Evolutionary conservation across 1,140 invertebrate species (phyloP), one percentile per base, ranked within the genome.

Genomic region (Paramacrobiotus metropolitanus): DNA sequence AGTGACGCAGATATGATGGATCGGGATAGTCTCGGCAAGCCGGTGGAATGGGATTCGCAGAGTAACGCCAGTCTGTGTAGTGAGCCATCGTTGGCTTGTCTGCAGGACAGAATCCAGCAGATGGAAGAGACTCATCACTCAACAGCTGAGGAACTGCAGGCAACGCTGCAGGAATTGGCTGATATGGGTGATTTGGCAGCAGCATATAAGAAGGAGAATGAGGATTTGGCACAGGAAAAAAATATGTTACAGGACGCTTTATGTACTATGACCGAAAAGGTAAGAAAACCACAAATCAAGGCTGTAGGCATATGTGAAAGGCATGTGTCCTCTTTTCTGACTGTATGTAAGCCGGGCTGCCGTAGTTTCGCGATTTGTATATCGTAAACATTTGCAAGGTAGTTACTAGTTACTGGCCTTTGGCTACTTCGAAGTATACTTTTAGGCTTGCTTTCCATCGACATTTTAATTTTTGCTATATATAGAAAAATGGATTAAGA

Each of bases 121-220:
- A 86, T 87, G 84, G 84, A 86, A 70, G 84, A 87, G 72, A 85
- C 82, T 21, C 83, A 86, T 68, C 84, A 62, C 66, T 83, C 83
- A 59, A 93, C 89, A n/a, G 90, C 86, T 70, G 89, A 94, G 74
- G 90, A 94, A 73, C 75, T 94, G 1, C 88, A 93, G 74, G 90
- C 89, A 0, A 93, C 89, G 0, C 76, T 93, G 44, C 88, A 91
- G 67, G 89, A 93, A 73, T 74, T 93, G 61, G 83, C 85, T 31
- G 89, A 93, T 72, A 75, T 93, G 31, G 87, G 78, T 72, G 78
- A 82, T 29, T 86, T 88, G 71, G 76, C 92, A 60, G 81, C 80
- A 4, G 87, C 90, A 68, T 77, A 90, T 1, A 86, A 89, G 70
- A 78, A 82, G 2, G 86, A 90, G 69, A 91, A 91, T 72, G 84